Evolutionary conservation across 2,797 vertebrate species (phyloP).

Genomic region (Malacoctenus gilli): DNA sequence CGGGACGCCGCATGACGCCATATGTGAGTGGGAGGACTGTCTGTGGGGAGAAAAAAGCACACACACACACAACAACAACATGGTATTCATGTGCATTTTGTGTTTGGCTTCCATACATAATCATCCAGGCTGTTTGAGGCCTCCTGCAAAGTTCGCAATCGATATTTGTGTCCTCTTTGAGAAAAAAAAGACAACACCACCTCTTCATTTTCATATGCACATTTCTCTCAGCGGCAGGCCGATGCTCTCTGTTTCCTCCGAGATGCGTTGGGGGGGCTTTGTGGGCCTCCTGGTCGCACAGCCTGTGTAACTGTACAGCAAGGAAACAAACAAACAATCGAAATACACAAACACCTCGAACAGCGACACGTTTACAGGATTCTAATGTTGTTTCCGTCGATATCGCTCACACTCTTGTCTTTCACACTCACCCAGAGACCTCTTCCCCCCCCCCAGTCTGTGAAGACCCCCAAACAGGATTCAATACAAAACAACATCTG

Average conservation of each 20-base stretch:
- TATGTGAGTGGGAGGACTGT: constrained; percentile 19
- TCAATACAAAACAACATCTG: constrained; percentile 3
- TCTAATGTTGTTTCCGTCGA: background rate
- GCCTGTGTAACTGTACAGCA: background rate
- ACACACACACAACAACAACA: background rate
- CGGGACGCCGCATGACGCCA: constrained; percentile 6
- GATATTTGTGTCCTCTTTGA: background rate
- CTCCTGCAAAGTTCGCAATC: background rate
- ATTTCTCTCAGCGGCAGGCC: background rate
- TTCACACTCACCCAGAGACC: background rate
- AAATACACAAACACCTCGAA: no score
- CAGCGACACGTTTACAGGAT: no score
- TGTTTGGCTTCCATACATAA: background rate
- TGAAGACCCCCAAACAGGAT: constrained; percentile 1
- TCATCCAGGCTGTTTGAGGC: background rate
- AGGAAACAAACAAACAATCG: no score
- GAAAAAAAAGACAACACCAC: background rate
- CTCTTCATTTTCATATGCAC: background rate
- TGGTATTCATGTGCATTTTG: constrained; percentile 21
- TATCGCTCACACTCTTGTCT: background rate
- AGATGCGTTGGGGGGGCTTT: background rate
- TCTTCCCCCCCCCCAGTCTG: background rate
- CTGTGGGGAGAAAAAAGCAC: constrained; percentile 9
- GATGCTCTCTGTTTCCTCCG: background rate
- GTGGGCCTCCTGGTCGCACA: background rate